A percentile compares a stretch with the other conserved stretches of the same genome.
These are phyloP conservation scores for Isurus oxyrinchus DNA, from an alignment of 2,113 vertebrate species.

Conservation along the genomic window DNA sequence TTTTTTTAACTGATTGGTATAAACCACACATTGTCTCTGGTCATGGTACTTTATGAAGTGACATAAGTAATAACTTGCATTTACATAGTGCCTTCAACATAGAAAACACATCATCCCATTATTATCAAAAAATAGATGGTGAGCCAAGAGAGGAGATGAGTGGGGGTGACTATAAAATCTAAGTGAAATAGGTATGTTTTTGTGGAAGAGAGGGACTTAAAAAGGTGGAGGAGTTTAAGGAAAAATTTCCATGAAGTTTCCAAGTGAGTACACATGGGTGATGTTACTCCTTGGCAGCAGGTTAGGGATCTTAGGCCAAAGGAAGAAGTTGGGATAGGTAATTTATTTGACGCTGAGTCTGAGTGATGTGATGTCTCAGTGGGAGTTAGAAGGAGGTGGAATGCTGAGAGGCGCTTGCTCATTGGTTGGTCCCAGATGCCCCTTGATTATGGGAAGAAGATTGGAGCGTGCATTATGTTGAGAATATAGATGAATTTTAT, in stretches of 20 bases:
- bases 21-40: background rate
- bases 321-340: background rate
- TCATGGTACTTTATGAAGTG: background rate
- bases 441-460: background rate
- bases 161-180: no score
- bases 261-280: background rate
- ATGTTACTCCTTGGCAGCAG: background rate
- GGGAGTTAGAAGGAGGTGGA: background rate
- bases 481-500: slow-evolving; percentile 7
- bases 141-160: background rate
- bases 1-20: background rate
- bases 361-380: background rate
- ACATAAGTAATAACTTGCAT: background rate
- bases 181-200: no score
- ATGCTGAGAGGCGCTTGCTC: background rate
- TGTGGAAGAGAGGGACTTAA: background rate
- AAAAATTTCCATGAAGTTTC: background rate
- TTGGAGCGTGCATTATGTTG: background rate
- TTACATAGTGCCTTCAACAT: background rate
- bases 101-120: background rate
- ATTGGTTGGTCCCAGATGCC: background rate
- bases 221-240: background rate
- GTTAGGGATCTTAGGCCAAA: background rate
- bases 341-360: background rate
- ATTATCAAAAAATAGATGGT: background rate